Percentiles rank a stretch among this genome's conserved stretches.
These are phyloP conservation scores for Pseudorhombus dupliciocellatus DNA, from an alignment of 2,113 vertebrate species.

Conservation along the genomic window DNA sequence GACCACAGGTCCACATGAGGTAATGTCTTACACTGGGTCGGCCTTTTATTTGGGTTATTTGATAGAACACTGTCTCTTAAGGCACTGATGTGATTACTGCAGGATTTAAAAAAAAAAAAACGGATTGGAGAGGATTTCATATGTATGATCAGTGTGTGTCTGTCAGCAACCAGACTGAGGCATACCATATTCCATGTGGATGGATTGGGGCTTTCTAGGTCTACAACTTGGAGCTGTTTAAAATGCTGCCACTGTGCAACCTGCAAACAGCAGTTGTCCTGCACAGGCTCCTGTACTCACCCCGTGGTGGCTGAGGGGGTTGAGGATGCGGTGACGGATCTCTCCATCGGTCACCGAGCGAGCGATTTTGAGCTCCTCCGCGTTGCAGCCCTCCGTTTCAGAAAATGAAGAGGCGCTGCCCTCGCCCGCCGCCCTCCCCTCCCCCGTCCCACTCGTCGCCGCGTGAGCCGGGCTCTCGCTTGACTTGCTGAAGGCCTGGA, in stretches of 20 bases:
- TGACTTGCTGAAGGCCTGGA: conserved; percentile 47
- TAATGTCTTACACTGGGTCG: too few relatives aligned
- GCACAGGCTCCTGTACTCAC: conserved; percentile 81
- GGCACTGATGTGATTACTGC: background rate
- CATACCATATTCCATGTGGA: background rate
- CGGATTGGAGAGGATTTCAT: background rate
- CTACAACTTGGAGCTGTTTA: too few relatives aligned
- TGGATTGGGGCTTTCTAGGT: background rate
- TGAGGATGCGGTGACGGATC: conserved; percentile 86
- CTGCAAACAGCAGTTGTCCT: background rate
- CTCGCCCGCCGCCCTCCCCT: conserved; percentile 28
- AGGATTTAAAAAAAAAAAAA: background rate
- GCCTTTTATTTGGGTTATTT: too few relatives aligned
- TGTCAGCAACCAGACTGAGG: background rate
- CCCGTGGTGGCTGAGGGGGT: conserved; percentile 85
- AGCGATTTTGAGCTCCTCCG: conserved; percentile 86
- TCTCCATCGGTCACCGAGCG: conserved; percentile 92
- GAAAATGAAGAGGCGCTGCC: conserved; percentile 87
- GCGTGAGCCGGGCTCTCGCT: conserved; percentile 75
- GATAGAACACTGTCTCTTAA: too few relatives aligned
- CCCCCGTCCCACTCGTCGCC: conserved; percentile 76
- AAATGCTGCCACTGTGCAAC: too few relatives aligned
- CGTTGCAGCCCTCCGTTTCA: conserved; percentile 82
- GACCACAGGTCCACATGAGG: too few relatives aligned
- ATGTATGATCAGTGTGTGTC: background rate